Base-by-base conservation (phyloP, 2,797 vertebrate species). In the Nannoperca obscura region DNA sequence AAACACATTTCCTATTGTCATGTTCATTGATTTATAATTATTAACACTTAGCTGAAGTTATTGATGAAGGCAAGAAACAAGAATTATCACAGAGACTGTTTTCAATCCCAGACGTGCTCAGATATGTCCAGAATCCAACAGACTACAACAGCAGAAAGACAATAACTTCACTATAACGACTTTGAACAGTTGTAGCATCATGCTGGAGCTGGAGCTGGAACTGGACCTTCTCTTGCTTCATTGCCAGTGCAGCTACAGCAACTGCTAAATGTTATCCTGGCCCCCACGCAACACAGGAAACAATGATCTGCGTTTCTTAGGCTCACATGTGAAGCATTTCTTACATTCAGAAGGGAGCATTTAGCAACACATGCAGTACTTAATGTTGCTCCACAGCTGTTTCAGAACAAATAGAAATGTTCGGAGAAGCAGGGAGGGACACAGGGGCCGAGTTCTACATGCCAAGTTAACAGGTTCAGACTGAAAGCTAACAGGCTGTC, bases 261-360 rank as follows among this genome's bases (percentile, higher is more conserved):
- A 93, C 93, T 86, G 86, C 72, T 85, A 73, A 90, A 91, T 84
- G 85, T 93, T 93, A 81, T 80, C 66, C 76, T 82, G 91, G 90
- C 77, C 80, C 72, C 65, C 3, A 53, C 72, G 84, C 83, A 92
- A 81, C 89, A 92, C 89, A 92, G 88, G 90, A 93, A 93, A 91
- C 30, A 46, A 88, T 85, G 85, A 87, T 89, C 85, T 69, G 78
- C 20, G 44, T 83, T 87, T 84, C 78, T 87, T 81, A 80, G 74
- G 65, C 85, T 89, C 89, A 86, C 83, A 90, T 87, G 90, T 91
- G 88, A 91, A 84, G 83, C 85, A 79, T 91, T 91, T 90, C 81
- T 90, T 63, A 69, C 87, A 69, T 88, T 93, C 92, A 91, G 88
- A 49, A 69, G 93, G 91, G 91, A 94, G 76, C 65, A 36, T 91